Percentiles rank a stretch among this genome's conserved stretches.
These are phyloP conservation scores for Urosaurus nigricauda DNA, from an alignment of 2,797 vertebrate genomes.

Conservation along the genomic window DNA sequence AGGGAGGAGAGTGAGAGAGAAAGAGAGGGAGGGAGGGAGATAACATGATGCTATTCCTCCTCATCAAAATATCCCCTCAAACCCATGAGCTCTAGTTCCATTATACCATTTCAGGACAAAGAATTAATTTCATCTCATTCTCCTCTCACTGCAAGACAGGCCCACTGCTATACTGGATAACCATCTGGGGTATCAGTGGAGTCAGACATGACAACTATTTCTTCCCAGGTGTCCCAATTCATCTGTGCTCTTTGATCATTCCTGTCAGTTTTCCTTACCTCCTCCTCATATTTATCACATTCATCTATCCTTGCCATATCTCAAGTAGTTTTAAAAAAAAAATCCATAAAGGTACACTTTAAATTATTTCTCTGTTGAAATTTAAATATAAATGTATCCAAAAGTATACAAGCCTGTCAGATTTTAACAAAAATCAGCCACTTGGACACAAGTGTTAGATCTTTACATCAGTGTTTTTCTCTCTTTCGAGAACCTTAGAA, in stretches of 20 bases:
- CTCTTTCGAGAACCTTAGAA: background rate
- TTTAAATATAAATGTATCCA: conserved; percentile 45
- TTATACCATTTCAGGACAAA: background rate
- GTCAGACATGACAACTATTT: conserved; percentile 9
- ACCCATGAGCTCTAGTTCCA: background rate
- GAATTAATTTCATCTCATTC: conserved; percentile 45
- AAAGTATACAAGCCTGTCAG: background rate
- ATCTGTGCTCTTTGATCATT: conserved; percentile 55
- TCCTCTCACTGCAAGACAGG: conserved; percentile 9
- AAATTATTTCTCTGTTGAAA: conserved; percentile 43
- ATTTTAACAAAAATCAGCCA: conserved; percentile 12
- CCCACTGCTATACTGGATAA: conserved; percentile 1
- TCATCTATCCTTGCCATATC: conserved; percentile 42
- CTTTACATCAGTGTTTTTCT: background rate
- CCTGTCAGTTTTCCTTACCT: conserved; percentile 38
- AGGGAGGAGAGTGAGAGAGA: no score
- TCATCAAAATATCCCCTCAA: no score
- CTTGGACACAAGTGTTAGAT: background rate
- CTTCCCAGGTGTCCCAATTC: conserved; percentile 42
- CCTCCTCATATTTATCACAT: conserved; percentile 40
- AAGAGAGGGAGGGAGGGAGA: no score
- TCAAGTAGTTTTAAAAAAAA: background rate
- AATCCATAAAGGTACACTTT: background rate
- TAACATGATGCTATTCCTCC: no score
- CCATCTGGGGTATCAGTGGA: conserved; percentile 9